Evolutionary conservation across 1,140 invertebrate genomes (phyloP), one percentile per base, ranked within the genome.

Genomic region (Venturia canescens): DNA sequence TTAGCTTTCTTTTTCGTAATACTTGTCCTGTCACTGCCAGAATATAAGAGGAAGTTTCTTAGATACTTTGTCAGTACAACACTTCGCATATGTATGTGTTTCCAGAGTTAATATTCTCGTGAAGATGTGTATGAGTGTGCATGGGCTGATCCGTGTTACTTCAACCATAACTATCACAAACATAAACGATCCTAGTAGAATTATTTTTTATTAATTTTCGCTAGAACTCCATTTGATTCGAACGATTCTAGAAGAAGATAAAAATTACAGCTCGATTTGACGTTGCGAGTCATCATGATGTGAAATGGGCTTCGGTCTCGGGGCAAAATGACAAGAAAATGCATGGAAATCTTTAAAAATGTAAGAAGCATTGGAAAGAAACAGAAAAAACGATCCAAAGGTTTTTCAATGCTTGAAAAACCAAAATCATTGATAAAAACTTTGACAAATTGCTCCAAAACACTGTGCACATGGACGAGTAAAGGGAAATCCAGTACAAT

Each of bases 1-100:
- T 92, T 92, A 91, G 88, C 89, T 90, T 87, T 88, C 85, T 90
- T 88, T 81, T 84, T 83, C 81, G 81, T 92, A 91, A 91, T 91
- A 86, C 85, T 84, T 86, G 86, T 83, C 90, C 91, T 92, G 91
- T 92, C 90, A 92, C 72, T 82, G 81, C 29, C 91, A 92, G 91
- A 77, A 89, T 86, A 86, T 83, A 86, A 88, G 85, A 86, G 88
- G 85, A 87, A 87, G 86, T 80, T 83, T 75, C 85, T 85, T 81
- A 84, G 82, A 87, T 82, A 86, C 84, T 90, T 88, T 88, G 84
- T 87, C 85, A 80, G 81, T 67, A 27, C n/a, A 29, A 57, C 18
- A 57, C 18, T 57, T 70, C 67, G 18, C 16, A 57, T 16, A 21
- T 16, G 15, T 23, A 57, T 29, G 1, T 11, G 16, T 16, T 21